Conservation (phyloP, 2,888 invertebrate species). For the Buathra laborator region DNA sequence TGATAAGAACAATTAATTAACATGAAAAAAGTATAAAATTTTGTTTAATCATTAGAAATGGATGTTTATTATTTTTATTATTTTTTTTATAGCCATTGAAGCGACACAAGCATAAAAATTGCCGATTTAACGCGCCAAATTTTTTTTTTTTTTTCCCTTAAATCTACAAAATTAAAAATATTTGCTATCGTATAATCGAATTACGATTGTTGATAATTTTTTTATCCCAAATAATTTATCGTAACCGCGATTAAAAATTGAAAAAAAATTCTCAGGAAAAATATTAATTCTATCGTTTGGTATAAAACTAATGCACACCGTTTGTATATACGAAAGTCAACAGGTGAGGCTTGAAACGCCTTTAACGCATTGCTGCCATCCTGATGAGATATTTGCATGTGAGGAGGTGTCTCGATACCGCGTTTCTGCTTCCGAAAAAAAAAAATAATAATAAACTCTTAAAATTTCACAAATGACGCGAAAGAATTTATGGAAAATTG, state of each 20-base stretch:
- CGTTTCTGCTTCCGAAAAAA: slow-evolving; percentile 26
- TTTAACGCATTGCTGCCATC: slow-evolving; percentile 79
- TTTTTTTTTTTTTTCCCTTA: not conserved
- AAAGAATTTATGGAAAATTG: not conserved
- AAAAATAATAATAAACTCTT: slow-evolving; percentile 20
- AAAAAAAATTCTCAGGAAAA: not conserved
- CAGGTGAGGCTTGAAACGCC: slow-evolving; percentile 65
- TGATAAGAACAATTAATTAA: not conserved
- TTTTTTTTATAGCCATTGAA: too few species aligned
- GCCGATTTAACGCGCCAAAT: not conserved
- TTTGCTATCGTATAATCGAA: not conserved
- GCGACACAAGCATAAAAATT: not conserved
- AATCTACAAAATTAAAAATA: not conserved
- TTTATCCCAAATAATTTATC: not conserved
- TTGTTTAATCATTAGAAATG: too few species aligned
- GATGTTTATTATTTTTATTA: too few species aligned
- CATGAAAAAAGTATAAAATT: too few species aligned
- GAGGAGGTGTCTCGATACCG: slow-evolving; percentile 77
- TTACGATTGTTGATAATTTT: not conserved
- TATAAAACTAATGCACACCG: not conserved
- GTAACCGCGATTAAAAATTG: not conserved
- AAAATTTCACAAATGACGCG: not conserved
- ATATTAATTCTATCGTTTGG: not conserved
- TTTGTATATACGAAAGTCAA: slow-evolving; percentile 10
- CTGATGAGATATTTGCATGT: slow-evolving; percentile 80